Conservation (phyloP, 2,113 vertebrate species). For the Periophthalmus modestus region DNA sequence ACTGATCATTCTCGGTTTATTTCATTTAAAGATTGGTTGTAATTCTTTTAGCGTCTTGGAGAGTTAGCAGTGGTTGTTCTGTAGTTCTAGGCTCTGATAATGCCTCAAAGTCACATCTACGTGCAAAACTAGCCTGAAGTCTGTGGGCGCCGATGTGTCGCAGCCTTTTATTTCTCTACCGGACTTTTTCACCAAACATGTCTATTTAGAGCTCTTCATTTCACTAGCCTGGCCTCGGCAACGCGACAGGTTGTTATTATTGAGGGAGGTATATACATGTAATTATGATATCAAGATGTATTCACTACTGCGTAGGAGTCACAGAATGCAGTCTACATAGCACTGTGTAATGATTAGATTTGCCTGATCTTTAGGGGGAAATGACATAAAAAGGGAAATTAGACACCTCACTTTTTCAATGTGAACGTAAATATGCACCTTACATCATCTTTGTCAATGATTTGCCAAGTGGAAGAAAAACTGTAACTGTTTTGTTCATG, state of each 20-base stretch:
- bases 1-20: conserved; percentile 37
- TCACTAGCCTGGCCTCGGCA: conserved; percentile 53
- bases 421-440: conserved; percentile 82
- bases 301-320: conserved; percentile 75
- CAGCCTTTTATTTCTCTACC: conserved; percentile 43
- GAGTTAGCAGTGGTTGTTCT: conserved; percentile 69
- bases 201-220: conserved; percentile 73
- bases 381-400: conserved; percentile 62
- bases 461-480: conserved; percentile 80
- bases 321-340: conserved; percentile 74
- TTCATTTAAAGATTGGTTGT: conserved; percentile 35
- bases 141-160: conserved; percentile 42
- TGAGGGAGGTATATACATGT: conserved; percentile 71
- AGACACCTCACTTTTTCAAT: conserved; percentile 77
- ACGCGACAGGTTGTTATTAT: conserved; percentile 64
- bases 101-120: conserved; percentile 50
- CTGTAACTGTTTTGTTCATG: conserved; percentile 83
- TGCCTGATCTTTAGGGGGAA: conserved; percentile 67
- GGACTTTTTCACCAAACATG: conserved; percentile 47
- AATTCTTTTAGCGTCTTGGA: conserved; percentile 55
- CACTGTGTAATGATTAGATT: conserved; percentile 79
- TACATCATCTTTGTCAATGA: conserved; percentile 82
- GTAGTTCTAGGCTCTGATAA: conserved; percentile 70
- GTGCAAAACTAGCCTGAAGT: conserved; percentile 65
- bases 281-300: conserved; percentile 77